Conservation (phyloP, 2,113 vertebrate genomes). For the Jaculus jaculus region DNA sequence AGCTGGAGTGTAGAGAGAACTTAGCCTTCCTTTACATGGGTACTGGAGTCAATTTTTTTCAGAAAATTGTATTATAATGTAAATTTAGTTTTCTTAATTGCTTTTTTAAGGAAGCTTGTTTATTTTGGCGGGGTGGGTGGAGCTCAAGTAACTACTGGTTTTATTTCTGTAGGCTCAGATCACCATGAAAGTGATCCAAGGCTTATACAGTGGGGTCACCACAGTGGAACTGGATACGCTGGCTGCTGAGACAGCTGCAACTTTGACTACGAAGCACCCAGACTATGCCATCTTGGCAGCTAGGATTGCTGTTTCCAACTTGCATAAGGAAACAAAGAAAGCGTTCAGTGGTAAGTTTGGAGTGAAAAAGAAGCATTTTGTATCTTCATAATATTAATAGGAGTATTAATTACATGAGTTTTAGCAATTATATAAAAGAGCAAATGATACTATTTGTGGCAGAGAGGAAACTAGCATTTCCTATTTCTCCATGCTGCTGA, state of each 20-base stretch:
- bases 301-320: conserved; percentile 95
- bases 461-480: neutral
- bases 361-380: conserved; percentile 19
- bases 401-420: conserved; percentile 43
- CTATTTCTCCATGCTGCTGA: neutral
- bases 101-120: conserved; percentile 30
- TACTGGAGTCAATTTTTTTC: neutral
- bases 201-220: conserved; percentile 95
- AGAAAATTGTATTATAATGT: neutral
- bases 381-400: conserved; percentile 51
- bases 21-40: neutral
- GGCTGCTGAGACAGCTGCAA: conserved; percentile 95
- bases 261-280: conserved; percentile 96
- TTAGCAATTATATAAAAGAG: conserved; percentile 41
- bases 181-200: conserved; percentile 99
- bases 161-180: conserved; percentile 90
- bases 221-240: conserved; percentile 96
- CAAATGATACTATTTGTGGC: neutral
- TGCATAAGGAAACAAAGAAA: conserved; percentile 99
- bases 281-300: conserved; percentile 97
- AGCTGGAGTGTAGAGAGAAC: neutral
- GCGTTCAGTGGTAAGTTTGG: conserved; percentile 93
- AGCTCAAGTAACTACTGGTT: neutral
- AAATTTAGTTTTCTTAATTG: neutral
- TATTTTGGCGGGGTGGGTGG: too few species aligned